These are phyloP conservation scores for Dipodomys merriami DNA, from an alignment of 2,113 vertebrate genomes.

Conservation along the genomic window DNA sequence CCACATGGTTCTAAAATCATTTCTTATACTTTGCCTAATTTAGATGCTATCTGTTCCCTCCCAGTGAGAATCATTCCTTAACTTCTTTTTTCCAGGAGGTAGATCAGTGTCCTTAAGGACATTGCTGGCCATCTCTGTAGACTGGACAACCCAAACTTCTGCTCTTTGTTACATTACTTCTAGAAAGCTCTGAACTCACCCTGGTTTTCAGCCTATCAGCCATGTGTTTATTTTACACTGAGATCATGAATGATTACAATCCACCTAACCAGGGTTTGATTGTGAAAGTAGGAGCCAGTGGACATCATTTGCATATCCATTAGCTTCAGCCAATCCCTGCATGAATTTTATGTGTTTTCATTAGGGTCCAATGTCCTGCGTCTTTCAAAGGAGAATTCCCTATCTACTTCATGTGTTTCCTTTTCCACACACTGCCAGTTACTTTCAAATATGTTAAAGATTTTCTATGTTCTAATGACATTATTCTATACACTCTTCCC, in stretches of 20 bases:
- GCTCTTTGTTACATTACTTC: not conserved
- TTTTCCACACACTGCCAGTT: not conserved
- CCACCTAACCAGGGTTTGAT: not conserved
- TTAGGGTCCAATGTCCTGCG: not conserved
- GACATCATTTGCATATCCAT: constrained; percentile 18
- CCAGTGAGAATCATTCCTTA: not conserved
- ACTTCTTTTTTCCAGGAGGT: not conserved
- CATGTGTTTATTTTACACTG: not conserved
- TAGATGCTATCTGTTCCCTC: too few relatives aligned
- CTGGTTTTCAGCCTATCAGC: too few relatives aligned
- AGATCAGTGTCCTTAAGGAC: too few relatives aligned
- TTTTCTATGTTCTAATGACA: not conserved
- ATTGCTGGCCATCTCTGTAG: not conserved
- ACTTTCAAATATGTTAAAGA: not conserved
- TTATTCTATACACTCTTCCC: not conserved
- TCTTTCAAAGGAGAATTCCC: not conserved
- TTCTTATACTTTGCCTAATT: not conserved
- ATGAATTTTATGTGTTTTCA: not conserved
- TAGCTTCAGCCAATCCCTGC: not conserved
- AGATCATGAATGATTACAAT: not conserved
- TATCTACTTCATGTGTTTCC: not conserved
- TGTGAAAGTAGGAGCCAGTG: constrained; percentile 4
- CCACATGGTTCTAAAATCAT: too few relatives aligned
- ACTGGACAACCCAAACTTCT: not conserved
- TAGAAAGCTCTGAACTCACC: not conserved